phyloP scores from a whole-genome alignment of 2,888 invertebrate species.

The Machimus atricapillus region DNA sequence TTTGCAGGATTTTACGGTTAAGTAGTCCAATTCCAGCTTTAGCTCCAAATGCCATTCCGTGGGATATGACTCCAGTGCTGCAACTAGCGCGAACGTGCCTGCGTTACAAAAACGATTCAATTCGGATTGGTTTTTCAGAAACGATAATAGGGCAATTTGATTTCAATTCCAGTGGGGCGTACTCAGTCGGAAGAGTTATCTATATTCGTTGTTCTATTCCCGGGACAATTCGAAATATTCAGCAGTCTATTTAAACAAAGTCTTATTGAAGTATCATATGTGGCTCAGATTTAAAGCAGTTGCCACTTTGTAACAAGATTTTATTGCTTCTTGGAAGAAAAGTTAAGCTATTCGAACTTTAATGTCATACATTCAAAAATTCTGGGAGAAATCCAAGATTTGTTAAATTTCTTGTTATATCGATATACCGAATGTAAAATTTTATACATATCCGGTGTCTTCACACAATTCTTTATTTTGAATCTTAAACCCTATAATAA shows the following conservation, averaged over 20 bases:
- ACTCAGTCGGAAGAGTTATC: not conserved
- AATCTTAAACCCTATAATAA: no score
- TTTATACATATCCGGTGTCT: no score
- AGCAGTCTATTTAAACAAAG: not conserved
- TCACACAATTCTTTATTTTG: no score
- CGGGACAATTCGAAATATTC: not conserved
- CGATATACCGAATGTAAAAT: no score
- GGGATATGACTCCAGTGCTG: not conserved
- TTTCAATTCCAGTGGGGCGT: not conserved
- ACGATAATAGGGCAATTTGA: not conserved
- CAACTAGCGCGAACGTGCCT: not conserved
- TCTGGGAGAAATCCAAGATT: not conserved
- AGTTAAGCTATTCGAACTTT: not conserved
- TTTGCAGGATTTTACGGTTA: not conserved
- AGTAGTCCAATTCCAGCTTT: not conserved
- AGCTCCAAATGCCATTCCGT: not conserved
- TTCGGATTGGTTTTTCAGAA: not conserved
- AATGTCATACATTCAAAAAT: not conserved
- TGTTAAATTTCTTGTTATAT: no score
- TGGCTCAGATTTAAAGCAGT: not conserved
- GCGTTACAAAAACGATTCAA: not conserved
- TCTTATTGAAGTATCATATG: not conserved
- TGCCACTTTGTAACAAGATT: not conserved
- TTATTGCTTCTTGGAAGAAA: not conserved
- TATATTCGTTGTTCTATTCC: not conserved